Evolutionary conservation across 2,797 vertebrate genomes (phyloP).

Genomic region (Harpagifer antarcticus): DNA sequence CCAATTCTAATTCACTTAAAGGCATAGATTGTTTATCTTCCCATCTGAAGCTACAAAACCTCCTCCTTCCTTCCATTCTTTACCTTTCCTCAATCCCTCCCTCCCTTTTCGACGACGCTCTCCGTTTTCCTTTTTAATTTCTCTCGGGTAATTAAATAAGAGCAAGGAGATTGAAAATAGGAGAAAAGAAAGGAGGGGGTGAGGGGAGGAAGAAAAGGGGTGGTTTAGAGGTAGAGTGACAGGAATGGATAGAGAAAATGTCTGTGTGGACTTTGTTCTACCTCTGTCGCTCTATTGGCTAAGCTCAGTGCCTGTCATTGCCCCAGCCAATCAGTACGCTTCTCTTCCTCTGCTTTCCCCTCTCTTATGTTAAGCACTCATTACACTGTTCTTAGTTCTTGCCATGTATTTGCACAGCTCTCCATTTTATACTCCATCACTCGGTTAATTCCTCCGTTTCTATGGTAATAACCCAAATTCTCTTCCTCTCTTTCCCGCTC

Average conservation of each 20-base stretch:
- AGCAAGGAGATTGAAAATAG: constrained; percentile 82
- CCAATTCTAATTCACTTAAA: constrained; percentile 80
- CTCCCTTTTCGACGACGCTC: constrained; percentile 32
- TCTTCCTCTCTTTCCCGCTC: constrained; percentile 43
- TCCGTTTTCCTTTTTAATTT: constrained; percentile 82
- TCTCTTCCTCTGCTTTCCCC: not conserved
- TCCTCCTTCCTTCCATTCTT: constrained; percentile 60
- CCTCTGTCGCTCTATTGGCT: constrained; percentile 37
- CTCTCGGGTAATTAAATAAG: constrained; percentile 87
- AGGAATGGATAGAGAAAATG: constrained; percentile 62
- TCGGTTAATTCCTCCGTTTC: constrained; percentile 48
- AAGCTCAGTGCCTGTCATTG: constrained; percentile 26
- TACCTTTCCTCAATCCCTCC: constrained; percentile 53
- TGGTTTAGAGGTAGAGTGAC: constrained; percentile 55
- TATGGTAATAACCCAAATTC: constrained; percentile 56
- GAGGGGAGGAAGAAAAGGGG: not conserved
- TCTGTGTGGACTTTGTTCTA: not conserved
- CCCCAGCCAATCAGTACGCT: constrained; percentile 43
- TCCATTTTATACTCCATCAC: constrained; percentile 17
- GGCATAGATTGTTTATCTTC: constrained; percentile 76
- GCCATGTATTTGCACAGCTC: constrained; percentile 45
- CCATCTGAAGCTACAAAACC: constrained; percentile 70
- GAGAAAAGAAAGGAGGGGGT: constrained; percentile 49
- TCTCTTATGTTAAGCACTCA: constrained; percentile 34
- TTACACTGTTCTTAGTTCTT: constrained; percentile 34